A percentile compares a stretch with the other conserved stretches of the same genome.
phyloP scores from a whole-genome alignment of 37 sponge, comb jelly and placozoan species.

The Hormiphora californensis region DNA sequence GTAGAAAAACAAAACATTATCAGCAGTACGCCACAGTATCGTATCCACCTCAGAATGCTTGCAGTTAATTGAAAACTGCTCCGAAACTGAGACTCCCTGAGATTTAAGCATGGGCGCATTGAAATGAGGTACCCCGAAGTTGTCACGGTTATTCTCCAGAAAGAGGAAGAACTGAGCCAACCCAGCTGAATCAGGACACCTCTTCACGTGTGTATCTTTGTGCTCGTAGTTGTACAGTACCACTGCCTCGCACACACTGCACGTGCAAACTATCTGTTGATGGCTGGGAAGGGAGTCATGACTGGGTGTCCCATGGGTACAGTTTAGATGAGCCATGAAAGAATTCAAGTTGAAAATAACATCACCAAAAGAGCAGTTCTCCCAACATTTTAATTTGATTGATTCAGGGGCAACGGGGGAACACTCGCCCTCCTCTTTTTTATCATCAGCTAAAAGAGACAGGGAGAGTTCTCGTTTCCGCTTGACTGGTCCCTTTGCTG shows the following conservation, averaged over 20 bases:
- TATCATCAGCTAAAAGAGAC: too few relatives aligned
- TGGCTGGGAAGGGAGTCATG: not conserved
- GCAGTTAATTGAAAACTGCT: too few relatives aligned
- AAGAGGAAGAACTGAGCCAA: slow-evolving; percentile 15
- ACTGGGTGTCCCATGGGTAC: not conserved
- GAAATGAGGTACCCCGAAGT: not conserved
- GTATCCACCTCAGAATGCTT: slow-evolving; percentile 36
- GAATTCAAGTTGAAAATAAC: too few relatives aligned
- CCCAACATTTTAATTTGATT: too few relatives aligned
- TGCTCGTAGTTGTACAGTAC: not conserved
- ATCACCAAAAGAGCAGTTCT: too few relatives aligned
- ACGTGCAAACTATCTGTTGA: slow-evolving; percentile 30
- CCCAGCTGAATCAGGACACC: not conserved
- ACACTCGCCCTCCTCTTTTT: too few relatives aligned
- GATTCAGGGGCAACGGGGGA: too few relatives aligned
- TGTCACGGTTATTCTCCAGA: slow-evolving; percentile 22
- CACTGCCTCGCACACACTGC: slow-evolving; percentile 9
- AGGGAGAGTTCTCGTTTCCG: too few relatives aligned
- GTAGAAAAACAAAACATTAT: slow-evolving; percentile 32
- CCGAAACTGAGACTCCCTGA: not conserved
- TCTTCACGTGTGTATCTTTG: not conserved
- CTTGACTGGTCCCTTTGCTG: too few relatives aligned
- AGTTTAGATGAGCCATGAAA: slow-evolving; percentile 13
- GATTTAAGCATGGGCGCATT: slow-evolving; percentile 44
- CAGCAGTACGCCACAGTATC: not conserved